These are phyloP conservation scores for Rhodophaea formosa DNA, from an alignment of 2,888 invertebrate genomes.

Conservation along the genomic window DNA sequence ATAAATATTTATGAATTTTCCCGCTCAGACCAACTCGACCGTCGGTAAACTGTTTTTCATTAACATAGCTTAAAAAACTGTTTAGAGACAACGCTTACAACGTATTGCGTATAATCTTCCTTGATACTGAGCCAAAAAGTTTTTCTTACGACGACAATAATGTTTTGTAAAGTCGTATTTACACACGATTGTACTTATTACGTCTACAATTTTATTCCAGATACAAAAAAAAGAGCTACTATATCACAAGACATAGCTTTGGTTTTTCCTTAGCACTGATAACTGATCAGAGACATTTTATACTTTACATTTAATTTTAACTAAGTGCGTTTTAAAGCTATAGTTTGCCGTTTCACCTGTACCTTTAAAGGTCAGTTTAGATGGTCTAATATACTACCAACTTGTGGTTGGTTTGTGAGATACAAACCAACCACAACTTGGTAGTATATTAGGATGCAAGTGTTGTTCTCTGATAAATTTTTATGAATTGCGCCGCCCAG, in stretches of 20 bases:
- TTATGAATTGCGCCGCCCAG: constrained; percentile 10
- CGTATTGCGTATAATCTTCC: background rate
- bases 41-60: constrained; percentile 14
- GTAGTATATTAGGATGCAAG: constrained; percentile 6
- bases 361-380: too few relatives aligned
- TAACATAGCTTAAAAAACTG: constrained; percentile 18
- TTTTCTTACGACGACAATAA: background rate
- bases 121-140: background rate
- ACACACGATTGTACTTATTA: too few relatives aligned
- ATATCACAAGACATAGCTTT: too few relatives aligned
- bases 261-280: too few relatives aligned
- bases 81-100: background rate
- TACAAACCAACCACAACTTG: too few relatives aligned
- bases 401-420: background rate
- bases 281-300: too few relatives aligned
- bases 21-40: background rate
- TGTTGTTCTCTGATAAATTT: constrained; percentile 3
- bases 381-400: too few relatives aligned
- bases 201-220: too few relatives aligned
- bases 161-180: background rate
- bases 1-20: background rate
- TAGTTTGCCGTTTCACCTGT: too few relatives aligned
- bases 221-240: too few relatives aligned
- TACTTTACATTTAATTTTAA: too few relatives aligned
- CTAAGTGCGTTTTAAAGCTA: too few relatives aligned